phyloP scores from a whole-genome alignment of 2,113 vertebrate species.

The Cyanoliseus patagonus region DNA sequence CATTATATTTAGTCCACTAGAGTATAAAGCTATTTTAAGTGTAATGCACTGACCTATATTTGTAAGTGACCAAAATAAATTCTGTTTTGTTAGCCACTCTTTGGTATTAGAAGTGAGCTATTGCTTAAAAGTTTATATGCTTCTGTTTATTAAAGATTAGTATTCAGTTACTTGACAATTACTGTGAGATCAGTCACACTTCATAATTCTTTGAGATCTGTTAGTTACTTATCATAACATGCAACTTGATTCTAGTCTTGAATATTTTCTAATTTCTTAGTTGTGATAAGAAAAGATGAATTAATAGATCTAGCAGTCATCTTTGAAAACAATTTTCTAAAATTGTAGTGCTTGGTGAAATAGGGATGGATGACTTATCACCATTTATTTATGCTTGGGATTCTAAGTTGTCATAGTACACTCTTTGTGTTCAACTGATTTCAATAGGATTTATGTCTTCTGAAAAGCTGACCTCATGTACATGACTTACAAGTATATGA shows the following conservation, averaged over 20 bases:
- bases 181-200: not conserved
- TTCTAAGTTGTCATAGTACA: not conserved
- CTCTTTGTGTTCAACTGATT: not conserved
- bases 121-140: not conserved
- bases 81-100: not conserved
- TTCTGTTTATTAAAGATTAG: not conserved
- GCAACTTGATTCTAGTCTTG: not conserved
- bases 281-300: not conserved
- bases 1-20: not conserved
- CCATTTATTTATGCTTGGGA: not conserved
- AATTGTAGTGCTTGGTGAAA: not conserved
- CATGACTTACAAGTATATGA: not conserved
- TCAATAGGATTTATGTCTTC: not conserved
- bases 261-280: not conserved
- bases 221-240: not conserved
- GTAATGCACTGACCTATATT: not conserved
- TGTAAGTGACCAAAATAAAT: not conserved
- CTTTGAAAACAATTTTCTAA: not conserved
- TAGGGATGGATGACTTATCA: not conserved
- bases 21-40: not conserved
- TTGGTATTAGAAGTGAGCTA: not conserved
- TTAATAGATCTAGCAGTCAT: not conserved
- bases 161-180: not conserved
- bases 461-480: not conserved
- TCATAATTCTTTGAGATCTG: not conserved